Evolutionary conservation across 2,113 vertebrate genomes (phyloP).

Genomic region (Cochlearius cochlearius): DNA sequence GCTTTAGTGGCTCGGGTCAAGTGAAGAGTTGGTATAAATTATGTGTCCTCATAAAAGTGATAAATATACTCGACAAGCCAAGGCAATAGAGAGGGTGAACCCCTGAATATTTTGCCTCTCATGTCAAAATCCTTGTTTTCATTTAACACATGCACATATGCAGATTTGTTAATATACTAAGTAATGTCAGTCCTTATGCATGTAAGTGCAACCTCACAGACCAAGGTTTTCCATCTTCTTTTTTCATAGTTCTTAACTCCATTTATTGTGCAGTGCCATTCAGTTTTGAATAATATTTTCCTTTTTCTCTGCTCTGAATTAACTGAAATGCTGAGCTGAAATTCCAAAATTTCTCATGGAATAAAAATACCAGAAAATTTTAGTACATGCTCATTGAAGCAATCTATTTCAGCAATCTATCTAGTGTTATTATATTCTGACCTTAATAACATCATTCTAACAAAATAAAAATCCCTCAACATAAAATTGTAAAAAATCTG

Average conservation of each 20-base stretch:
- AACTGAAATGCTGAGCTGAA: background rate
- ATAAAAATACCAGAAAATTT: background rate
- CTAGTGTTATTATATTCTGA: background rate
- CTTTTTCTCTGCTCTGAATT: background rate
- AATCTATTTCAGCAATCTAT: background rate
- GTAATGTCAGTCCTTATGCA: background rate
- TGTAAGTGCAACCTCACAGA: background rate
- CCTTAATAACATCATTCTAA: background rate
- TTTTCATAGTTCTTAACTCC: background rate
- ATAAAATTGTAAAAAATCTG: background rate
- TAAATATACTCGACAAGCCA: background rate
- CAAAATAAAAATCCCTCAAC: background rate
- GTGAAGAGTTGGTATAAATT: background rate
- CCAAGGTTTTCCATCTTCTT: background rate
- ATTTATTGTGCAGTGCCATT: background rate
- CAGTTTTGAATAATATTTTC: background rate
- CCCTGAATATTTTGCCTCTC: background rate
- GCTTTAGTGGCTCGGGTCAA: background rate
- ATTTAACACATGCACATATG: background rate
- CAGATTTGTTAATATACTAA: background rate
- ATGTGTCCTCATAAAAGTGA: background rate
- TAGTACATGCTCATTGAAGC: background rate
- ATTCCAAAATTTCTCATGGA: background rate
- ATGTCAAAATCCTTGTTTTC: background rate
- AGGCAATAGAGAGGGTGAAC: background rate